These are phyloP conservation scores for Brachycybe producta DNA, from an alignment of 2,888 invertebrate genomes.

Conservation along the genomic window DNA sequence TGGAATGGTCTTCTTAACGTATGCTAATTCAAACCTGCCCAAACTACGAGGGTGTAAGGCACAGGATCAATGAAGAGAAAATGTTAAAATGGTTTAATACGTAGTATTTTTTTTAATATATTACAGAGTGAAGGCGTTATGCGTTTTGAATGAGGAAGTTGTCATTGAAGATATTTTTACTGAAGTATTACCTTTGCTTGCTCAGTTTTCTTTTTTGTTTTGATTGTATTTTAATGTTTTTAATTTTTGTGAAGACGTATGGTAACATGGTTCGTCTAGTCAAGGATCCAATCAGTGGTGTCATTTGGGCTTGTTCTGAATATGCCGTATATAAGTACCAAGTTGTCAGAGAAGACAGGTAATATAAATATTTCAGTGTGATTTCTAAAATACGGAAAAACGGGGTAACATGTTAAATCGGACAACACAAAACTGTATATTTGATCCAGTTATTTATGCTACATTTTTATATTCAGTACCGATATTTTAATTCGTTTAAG, in stretches of 20 bases:
- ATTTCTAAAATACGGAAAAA: no score
- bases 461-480: no score
- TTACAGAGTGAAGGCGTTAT: slow-evolving; percentile 58
- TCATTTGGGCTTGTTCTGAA: slow-evolving; percentile 77
- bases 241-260: slow-evolving; percentile 39
- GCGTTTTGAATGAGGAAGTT: slow-evolving; percentile 67
- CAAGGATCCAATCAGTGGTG: slow-evolving; percentile 58
- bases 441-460: no score
- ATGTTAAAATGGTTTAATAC: slow-evolving; percentile 10
- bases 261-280: slow-evolving; percentile 67
- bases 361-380: neutral
- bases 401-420: neutral
- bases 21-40: no score
- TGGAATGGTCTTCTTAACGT: no score
- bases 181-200: slow-evolving; percentile 28
- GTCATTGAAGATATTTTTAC: slow-evolving; percentile 61
- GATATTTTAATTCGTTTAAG: no score
- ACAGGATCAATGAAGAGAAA: slow-evolving; percentile 21
- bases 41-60: neutral
- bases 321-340: slow-evolving; percentile 72
- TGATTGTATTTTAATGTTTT: neutral
- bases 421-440: no score
- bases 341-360: slow-evolving; percentile 60
- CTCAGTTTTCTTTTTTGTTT: no score
- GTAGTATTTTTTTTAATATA: slow-evolving; percentile 13